These are phyloP conservation scores for Teleogryllus oceanicus DNA, from an alignment of 2,888 invertebrate species.

Conservation along the genomic window DNA sequence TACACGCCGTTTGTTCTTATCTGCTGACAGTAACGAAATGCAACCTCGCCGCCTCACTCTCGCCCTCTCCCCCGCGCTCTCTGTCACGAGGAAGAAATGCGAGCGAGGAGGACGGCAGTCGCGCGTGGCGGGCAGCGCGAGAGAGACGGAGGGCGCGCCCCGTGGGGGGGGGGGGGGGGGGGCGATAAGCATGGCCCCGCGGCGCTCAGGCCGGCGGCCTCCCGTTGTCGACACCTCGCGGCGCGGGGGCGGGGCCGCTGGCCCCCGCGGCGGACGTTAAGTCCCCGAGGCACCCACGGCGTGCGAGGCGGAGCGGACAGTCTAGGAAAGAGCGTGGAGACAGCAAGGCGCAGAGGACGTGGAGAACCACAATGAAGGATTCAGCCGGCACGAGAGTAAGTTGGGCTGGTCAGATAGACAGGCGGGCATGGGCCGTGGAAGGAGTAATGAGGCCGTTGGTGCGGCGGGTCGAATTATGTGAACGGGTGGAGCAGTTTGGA, in stretches of 20 bases:
- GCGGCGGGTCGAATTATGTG: too few species aligned
- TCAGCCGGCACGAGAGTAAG: too few species aligned
- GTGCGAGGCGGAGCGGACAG: not conserved
- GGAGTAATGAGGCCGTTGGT: too few species aligned
- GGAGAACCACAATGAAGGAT: too few species aligned
- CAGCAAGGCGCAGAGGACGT: too few species aligned
- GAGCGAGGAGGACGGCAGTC: slow-evolving; percentile 22
- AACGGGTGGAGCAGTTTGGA: too few species aligned
- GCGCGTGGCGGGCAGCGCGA: slow-evolving; percentile 9
- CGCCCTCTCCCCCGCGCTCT: not conserved
- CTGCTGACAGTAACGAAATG: slow-evolving; percentile 28
- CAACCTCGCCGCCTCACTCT: not conserved
- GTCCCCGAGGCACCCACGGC: not conserved
- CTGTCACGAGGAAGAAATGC: not conserved
- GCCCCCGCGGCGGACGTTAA: too few species aligned
- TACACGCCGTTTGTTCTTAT: slow-evolving; percentile 28
- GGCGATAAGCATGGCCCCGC: not conserved
- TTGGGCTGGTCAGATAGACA: too few species aligned
- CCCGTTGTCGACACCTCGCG: not conserved
- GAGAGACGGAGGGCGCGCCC: not conserved
- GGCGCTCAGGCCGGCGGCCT: not conserved
- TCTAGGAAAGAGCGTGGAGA: not conserved
- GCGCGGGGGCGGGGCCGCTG: not conserved
- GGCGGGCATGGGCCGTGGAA: too few species aligned
- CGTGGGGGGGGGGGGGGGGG: not conserved